phyloP scores from a whole-genome alignment of 2,113 vertebrate genomes.

The Regulus satrapa region DNA sequence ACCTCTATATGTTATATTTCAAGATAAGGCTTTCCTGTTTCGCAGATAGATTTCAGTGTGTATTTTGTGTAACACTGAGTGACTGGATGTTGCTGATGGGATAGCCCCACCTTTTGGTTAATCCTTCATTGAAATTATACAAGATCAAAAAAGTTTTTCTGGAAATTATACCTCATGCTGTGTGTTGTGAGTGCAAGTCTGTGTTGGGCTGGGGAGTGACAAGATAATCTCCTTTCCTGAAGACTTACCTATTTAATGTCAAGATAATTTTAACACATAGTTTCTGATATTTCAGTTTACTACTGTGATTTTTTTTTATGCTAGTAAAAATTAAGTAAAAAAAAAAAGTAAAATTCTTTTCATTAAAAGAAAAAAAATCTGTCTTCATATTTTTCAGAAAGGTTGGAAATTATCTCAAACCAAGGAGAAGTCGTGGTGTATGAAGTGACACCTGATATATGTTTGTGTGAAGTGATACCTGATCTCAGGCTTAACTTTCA shows the following conservation, averaged over 20 bases:
- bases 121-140: not conserved
- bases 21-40: not conserved
- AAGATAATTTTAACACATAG: not conserved
- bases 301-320: not conserved
- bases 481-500: not conserved
- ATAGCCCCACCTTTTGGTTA: constrained; percentile 4
- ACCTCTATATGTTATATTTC: not conserved
- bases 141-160: not conserved
- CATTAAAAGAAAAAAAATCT: not conserved
- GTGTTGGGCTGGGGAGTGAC: not conserved
- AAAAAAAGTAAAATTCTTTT: not conserved
- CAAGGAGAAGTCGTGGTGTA: not conserved
- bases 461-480: not conserved
- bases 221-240: not conserved
- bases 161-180: not conserved
- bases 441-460: not conserved
- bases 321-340: not conserved
- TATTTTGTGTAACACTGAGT: not conserved
- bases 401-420: not conserved
- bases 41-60: not conserved
- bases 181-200: not conserved
- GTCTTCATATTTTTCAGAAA: not conserved
- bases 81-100: not conserved
- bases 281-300: not conserved
- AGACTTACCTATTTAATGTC: not conserved